Conservation (phyloP, 2,888 invertebrate species). For the Himalopsyche tibetana region DNA sequence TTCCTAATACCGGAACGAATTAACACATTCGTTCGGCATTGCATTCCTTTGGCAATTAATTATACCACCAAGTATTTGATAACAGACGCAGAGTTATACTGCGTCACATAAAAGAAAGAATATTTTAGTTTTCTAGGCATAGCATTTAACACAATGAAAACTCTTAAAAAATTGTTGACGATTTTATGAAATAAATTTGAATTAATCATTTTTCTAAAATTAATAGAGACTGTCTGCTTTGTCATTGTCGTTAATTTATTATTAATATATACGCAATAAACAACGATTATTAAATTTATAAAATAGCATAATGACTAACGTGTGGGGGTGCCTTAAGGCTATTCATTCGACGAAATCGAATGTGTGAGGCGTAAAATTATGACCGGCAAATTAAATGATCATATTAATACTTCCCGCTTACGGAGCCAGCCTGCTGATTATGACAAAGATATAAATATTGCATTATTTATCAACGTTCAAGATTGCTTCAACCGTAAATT, state of each 20-base stretch:
- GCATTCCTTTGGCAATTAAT: too few relatives aligned
- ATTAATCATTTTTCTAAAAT: too few relatives aligned
- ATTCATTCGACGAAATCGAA: constrained; percentile 32
- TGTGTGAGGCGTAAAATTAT: constrained; percentile 42
- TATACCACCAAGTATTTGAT: too few relatives aligned
- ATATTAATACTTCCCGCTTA: constrained; percentile 37
- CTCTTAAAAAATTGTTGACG: too few relatives aligned
- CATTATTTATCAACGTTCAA: constrained; percentile 34
- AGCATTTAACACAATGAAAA: too few relatives aligned
- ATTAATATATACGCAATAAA: constrained; percentile 16
- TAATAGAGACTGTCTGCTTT: too few relatives aligned
- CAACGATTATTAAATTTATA: constrained; percentile 35
- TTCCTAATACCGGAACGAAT: too few relatives aligned
- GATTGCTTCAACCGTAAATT: constrained; percentile 12
- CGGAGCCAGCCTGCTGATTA: constrained; percentile 22
- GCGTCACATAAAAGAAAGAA: too few relatives aligned
- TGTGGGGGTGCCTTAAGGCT: constrained; percentile 34
- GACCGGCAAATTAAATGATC: constrained; percentile 32
- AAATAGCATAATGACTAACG: constrained; percentile 6
- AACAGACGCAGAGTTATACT: too few relatives aligned
- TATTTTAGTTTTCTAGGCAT: too few relatives aligned
- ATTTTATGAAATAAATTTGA: too few relatives aligned
- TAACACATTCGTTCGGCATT: too few relatives aligned
- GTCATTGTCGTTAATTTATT: neutral
- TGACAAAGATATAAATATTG: constrained; percentile 44